Evolutionary conservation across 2,888 invertebrate species (phyloP), one percentile per base, ranked within the genome.

Genomic region (Sphinx pinastri): DNA sequence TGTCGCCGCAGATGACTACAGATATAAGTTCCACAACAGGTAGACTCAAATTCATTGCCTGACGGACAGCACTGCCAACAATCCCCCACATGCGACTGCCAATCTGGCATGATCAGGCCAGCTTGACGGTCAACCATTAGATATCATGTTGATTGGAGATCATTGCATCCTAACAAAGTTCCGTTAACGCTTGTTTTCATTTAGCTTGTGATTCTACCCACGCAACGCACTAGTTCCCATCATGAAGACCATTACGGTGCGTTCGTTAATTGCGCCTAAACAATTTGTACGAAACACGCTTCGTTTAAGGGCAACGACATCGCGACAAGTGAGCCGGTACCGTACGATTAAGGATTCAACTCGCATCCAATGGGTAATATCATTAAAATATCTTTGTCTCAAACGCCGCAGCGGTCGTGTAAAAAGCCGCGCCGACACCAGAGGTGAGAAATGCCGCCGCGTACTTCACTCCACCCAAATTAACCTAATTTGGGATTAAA

Each of bases 21-120:
- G 98, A 95, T 98, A 98, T 96, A 98, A 98, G 95, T 98, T 98
- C 95, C 98, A 98, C 95, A 98, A 98, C 97, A 98, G 98, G 98
- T 94, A 93, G 90, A 87, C 80, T 70, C 85, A 81, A 77, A 78
- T 77, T 79, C 84, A 86, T 84, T 85, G 87, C 86, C 86, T 84
- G 84, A 81, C 76, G 83, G 85, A 81, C 78, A 76, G 70, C 78
- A 78, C 77, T 76, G 80, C 75, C 81, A 79, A 75, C 77, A 78
- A 74, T 76, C 79, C 79, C 79, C 75, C 77, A 79, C 79, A 70
- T 77, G 72, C 71, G 71, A 81, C 84, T 80, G 83, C 84, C 81
- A 84, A 83, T 81, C 81, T 85, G 81, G 83, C 79, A 74, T 78
- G 76, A 72, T 55, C 55, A 77, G 78, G 79, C 84, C 85, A 82